Conservation (phyloP, 2,797 vertebrate genomes). For the Hyperoplus lanceolatus region DNA sequence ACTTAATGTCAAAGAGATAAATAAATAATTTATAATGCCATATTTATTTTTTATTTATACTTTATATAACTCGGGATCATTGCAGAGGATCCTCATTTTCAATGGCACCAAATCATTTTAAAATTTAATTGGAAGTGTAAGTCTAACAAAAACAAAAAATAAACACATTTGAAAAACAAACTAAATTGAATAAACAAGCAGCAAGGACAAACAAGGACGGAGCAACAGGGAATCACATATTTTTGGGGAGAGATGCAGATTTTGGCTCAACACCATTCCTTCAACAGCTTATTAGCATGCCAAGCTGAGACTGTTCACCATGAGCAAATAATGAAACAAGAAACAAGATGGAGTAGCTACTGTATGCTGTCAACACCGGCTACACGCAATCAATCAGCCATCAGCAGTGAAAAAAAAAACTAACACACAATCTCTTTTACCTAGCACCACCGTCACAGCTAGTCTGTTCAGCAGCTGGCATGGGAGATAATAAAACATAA, state of each 20-base stretch:
- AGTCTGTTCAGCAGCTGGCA: conserved; percentile 24
- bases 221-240: conserved; percentile 29
- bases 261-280: conserved; percentile 44
- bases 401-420: conserved; percentile 51
- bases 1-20: background rate
- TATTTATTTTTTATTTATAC: too few relatives aligned
- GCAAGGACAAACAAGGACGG: conserved; percentile 58
- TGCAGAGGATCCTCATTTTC: background rate
- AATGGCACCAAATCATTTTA: background rate
- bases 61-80: too few relatives aligned
- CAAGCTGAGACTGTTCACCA: conserved; percentile 58
- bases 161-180: background rate
- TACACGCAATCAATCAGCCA: conserved; percentile 71
- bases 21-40: too few relatives aligned
- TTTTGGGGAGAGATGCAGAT: conserved; percentile 9
- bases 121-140: background rate
- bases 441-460: conserved; percentile 20
- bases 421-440: conserved; percentile 7
- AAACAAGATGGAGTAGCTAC: conserved; percentile 73
- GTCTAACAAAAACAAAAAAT: background rate
- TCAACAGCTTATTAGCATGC: conserved; percentile 65
- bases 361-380: conserved; percentile 67
- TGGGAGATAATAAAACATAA: conserved; percentile 33
- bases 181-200: conserved; percentile 3
- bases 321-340: conserved; percentile 66